Conservation (phyloP, 2,113 vertebrate genomes). For the human (Homo sapiens) region DNA sequence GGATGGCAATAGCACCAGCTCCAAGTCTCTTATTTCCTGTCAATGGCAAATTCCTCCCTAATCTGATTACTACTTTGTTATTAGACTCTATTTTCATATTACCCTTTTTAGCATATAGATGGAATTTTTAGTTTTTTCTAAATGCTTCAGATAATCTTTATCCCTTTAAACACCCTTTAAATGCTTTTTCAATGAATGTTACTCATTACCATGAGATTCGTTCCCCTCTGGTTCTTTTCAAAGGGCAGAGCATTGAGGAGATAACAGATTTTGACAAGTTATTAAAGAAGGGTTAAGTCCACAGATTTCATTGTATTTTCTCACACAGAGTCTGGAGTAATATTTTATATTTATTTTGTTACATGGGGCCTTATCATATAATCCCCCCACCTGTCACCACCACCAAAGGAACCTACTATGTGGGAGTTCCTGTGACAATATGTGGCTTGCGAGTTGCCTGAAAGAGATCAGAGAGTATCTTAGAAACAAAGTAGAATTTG, state of each 20-base stretch:
- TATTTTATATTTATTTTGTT: conserved; percentile 17
- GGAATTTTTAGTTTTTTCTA: conserved; percentile 20
- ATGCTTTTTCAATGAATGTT: conserved; percentile 15
- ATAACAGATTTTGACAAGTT: conserved; percentile 44
- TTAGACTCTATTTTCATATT: conserved; percentile 38
- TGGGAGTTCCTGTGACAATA: not conserved
- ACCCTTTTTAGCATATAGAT: conserved; percentile 45
- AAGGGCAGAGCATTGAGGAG: conserved; percentile 1
- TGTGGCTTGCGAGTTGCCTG: not conserved
- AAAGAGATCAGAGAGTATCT: conserved; percentile 52
- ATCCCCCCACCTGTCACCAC: not conserved
- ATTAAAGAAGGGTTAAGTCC: not conserved
- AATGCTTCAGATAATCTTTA: conserved; percentile 59
- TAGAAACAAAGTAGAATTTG: conserved; percentile 55
- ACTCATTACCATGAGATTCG: not conserved
- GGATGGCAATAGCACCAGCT: not conserved
- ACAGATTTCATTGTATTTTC: not conserved
- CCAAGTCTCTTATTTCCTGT: not conserved
- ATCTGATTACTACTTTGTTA: not conserved
- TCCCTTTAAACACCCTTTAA: not conserved
- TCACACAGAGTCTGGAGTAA: not conserved
- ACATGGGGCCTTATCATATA: not conserved
- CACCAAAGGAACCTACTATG: not conserved
- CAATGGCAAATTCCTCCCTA: not conserved
- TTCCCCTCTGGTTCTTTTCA: conserved; percentile 14